These are phyloP conservation scores for Atrichornis clamosus DNA, from an alignment of 2,113 vertebrate species.

Conservation along the genomic window DNA sequence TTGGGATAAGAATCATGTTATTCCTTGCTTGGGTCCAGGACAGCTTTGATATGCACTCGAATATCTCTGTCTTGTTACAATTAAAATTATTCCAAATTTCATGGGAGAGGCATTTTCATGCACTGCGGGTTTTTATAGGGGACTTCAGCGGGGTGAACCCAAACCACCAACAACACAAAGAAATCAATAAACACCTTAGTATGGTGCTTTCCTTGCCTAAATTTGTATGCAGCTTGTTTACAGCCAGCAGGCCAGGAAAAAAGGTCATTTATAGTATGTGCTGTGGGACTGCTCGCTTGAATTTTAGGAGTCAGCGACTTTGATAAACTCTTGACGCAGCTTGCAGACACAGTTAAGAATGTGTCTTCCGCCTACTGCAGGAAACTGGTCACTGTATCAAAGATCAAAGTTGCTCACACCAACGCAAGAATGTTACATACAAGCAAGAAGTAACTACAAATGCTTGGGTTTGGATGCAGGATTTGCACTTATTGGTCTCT, in stretches of 20 bases:
- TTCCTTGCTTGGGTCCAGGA: not conserved
- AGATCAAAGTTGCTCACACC: conserved; percentile 20
- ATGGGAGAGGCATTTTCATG: not conserved
- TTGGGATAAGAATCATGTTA: not conserved
- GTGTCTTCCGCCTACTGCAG: conserved; percentile 11
- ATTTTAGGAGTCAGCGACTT: conserved; percentile 22
- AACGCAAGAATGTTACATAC: not conserved
- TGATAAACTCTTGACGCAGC: not conserved
- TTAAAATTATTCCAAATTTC: not conserved
- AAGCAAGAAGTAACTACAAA: not conserved
- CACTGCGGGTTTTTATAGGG: not conserved
- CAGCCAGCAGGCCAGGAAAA: not conserved
- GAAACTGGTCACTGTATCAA: conserved; percentile 31
- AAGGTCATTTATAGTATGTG: not conserved
- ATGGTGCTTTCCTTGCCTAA: not conserved
- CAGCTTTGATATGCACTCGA: not conserved
- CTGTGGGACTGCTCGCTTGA: not conserved
- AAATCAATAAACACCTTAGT: not conserved
- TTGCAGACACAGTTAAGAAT: not conserved
- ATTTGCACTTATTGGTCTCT: not conserved
- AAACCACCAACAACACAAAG: not conserved
- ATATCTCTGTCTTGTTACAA: not conserved
- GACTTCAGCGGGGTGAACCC: not conserved
- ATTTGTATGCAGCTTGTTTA: not conserved
- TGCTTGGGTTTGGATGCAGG: not conserved